Percentiles rank a stretch among this genome's conserved stretches.
phyloP scores from a whole-genome alignment of 2,888 invertebrate genomes.

The Andrena camellia region DNA sequence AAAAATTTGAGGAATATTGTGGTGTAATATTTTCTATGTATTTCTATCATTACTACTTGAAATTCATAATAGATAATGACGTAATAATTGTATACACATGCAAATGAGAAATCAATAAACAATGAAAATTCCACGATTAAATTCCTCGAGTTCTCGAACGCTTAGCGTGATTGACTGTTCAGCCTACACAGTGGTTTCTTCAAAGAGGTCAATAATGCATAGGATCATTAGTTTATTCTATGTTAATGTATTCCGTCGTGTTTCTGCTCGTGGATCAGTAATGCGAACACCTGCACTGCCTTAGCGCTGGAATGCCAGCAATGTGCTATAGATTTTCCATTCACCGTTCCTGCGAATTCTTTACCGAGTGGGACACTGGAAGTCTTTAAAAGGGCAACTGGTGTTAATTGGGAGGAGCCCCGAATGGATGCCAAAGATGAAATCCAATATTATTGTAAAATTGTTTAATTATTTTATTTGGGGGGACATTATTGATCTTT shows the following conservation, averaged over 20 bases:
- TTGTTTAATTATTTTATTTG: not conserved
- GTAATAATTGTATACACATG: not conserved
- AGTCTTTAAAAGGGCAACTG: slow-evolving; percentile 15
- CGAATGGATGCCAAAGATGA: not conserved
- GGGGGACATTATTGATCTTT: not conserved
- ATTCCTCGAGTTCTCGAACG: not conserved
- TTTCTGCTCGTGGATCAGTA: slow-evolving; percentile 36
- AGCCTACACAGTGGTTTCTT: not conserved
- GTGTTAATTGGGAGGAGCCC: slow-evolving; percentile 22
- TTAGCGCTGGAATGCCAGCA: slow-evolving; percentile 65
- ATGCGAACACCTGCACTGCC: slow-evolving; percentile 63
- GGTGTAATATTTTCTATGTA: not conserved
- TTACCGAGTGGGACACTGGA: slow-evolving; percentile 29
- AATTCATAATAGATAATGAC: not conserved
- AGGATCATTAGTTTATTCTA: slow-evolving; percentile 18
- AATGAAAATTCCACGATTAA: not conserved
- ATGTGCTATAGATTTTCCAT: slow-evolving; percentile 71
- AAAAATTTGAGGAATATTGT: not conserved
- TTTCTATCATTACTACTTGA: not conserved
- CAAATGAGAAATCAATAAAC: not conserved
- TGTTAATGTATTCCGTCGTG: slow-evolving; percentile 21
- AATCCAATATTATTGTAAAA: not conserved
- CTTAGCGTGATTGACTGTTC: not conserved
- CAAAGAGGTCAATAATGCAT: not conserved
- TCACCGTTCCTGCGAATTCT: slow-evolving; percentile 68